Percentiles rank a stretch among this genome's conserved stretches.
Evolutionary conservation across 2,113 vertebrate genomes (phyloP).

Genomic region (Neolamprologus fasciatus): DNA sequence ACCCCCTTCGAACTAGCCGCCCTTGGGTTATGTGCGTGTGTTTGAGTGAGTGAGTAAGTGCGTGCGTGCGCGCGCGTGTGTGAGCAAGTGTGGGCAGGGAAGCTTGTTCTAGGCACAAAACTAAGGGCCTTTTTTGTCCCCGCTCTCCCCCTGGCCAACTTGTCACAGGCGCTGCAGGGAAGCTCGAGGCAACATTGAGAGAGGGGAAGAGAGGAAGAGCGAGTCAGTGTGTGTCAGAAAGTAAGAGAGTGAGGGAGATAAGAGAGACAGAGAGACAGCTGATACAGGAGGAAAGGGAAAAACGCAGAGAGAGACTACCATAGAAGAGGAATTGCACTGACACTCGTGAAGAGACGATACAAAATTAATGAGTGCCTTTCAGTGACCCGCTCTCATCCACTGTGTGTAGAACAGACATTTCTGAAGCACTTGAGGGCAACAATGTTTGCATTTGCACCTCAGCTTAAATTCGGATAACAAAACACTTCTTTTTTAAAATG

Average conservation of each 20-base stretch:
- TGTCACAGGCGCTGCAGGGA: constrained; percentile 43
- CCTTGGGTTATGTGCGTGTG: constrained; percentile 41
- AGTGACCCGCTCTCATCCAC: not conserved
- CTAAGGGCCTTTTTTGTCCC: constrained; percentile 35
- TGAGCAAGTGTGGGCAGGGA: constrained; percentile 38
- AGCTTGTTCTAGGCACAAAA: constrained; percentile 54
- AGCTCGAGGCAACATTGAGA: constrained; percentile 31
- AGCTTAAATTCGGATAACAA: not conserved
- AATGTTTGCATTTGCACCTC: not conserved
- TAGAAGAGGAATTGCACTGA: not conserved
- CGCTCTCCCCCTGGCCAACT: constrained; percentile 31
- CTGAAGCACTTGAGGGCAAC: not conserved
- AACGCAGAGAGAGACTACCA: not conserved
- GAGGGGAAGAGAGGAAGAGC: not conserved
- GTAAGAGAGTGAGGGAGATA: not conserved
- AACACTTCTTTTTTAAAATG: not conserved
- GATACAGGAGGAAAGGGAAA: not conserved
- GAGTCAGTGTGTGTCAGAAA: not conserved
- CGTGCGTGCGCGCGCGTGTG: fast-evolving
- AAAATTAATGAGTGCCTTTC: constrained; percentile 22
- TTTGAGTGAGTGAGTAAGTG: not conserved
- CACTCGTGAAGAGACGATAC: not conserved
- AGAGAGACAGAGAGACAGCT: not conserved
- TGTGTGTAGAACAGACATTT: not conserved
- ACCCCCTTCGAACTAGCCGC: constrained; percentile 61